A percentile compares a stretch with the other conserved stretches of the same genome.
These are phyloP conservation scores for Cottoperca gobio DNA, from an alignment of 2,797 vertebrate genomes.

Conservation along the genomic window DNA sequence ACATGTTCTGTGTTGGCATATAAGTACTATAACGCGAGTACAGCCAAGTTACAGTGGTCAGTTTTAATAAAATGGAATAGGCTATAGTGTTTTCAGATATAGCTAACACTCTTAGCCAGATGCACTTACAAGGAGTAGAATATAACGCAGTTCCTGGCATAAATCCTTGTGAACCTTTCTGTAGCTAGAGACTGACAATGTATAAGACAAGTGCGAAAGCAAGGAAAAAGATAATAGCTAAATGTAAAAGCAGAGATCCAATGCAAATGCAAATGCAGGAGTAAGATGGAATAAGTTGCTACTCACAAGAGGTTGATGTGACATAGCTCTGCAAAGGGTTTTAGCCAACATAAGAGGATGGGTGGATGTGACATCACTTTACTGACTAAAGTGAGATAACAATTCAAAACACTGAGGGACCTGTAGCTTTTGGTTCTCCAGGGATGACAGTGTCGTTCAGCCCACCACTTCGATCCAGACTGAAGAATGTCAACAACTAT, in stretches of 20 bases:
- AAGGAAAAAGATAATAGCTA: background rate
- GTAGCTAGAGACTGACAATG: background rate
- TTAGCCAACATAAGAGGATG: background rate
- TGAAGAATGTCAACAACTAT: too few relatives aligned
- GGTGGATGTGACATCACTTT: background rate
- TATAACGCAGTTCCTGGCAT: conserved; percentile 11
- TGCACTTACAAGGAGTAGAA: conserved; percentile 8
- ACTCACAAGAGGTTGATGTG: background rate
- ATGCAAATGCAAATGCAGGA: background rate
- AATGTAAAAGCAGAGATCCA: conserved; percentile 11
- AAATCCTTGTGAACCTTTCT: conserved; percentile 8
- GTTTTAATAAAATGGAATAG: background rate
- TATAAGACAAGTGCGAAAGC: background rate
- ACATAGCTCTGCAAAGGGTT: background rate
- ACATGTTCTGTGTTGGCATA: background rate
- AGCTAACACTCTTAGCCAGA: conserved; percentile 3
- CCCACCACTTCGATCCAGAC: too few relatives aligned
- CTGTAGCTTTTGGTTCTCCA: background rate
- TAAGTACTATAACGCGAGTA: background rate
- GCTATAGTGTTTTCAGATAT: background rate
- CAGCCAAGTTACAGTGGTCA: background rate
- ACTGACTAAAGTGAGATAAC: background rate
- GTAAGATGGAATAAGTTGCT: background rate
- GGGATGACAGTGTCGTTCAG: background rate
- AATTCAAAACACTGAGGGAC: background rate